These are phyloP conservation scores for Pomacea maculata DNA, from an alignment of 1,140 invertebrate genomes.

Conservation along the genomic window DNA sequence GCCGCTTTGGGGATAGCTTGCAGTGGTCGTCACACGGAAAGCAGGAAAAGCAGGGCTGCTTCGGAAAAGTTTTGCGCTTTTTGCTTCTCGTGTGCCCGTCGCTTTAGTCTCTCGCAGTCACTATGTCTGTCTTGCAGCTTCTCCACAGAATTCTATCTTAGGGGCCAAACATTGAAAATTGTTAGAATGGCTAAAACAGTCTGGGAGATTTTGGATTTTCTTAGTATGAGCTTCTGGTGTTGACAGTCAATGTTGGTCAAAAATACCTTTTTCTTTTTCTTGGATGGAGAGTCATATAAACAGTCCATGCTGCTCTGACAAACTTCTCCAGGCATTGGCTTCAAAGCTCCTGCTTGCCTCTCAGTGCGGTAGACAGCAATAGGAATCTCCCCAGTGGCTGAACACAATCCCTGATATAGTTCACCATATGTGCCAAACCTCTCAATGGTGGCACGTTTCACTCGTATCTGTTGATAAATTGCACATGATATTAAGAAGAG, in stretches of 20 bases:
- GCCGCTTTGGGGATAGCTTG: too few species aligned
- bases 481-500: not conserved
- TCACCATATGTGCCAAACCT: conserved; percentile 55
- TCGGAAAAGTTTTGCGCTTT: too few species aligned
- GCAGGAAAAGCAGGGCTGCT: too few species aligned
- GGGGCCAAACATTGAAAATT: too few species aligned
- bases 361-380: conserved; percentile 61
- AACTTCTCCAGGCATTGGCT: not conserved
- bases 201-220: too few species aligned
- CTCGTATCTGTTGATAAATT: conserved; percentile 41
- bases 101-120: too few species aligned
- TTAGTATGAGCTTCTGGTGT: too few species aligned
- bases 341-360: conserved; percentile 4
- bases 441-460: conserved; percentile 43
- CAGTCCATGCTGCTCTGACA: not conserved
- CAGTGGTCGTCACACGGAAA: too few species aligned
- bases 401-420: conserved; percentile 51
- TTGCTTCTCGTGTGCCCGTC: too few species aligned
- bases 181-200: too few species aligned
- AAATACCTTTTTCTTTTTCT: not conserved
- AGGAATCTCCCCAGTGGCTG: conserved; percentile 56
- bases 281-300: not conserved
- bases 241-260: not conserved
- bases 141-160: too few species aligned
- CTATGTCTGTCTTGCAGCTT: too few species aligned